A percentile compares a stretch with the other conserved stretches of the same genome.
phyloP scores from a whole-genome alignment of 1,140 invertebrate genomes.

The Lerema accius region DNA sequence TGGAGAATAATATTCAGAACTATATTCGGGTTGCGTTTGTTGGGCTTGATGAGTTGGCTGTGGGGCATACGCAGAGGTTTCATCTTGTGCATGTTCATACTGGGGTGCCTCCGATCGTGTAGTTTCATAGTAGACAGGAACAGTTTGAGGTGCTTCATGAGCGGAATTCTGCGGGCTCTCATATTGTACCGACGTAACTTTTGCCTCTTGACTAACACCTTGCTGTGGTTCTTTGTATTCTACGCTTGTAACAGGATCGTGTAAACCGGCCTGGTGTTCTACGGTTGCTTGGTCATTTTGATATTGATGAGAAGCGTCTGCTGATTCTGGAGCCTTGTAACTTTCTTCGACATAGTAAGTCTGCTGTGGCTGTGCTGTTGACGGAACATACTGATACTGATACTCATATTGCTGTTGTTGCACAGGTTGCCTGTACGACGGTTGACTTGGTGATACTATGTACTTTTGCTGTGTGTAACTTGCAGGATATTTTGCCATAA shows the following conservation, averaged over 20 bases:
- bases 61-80: slow-evolving; percentile 35
- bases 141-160: slow-evolving; percentile 34
- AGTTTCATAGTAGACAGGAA: slow-evolving; percentile 36
- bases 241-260: slow-evolving; percentile 31
- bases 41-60: slow-evolving; percentile 29
- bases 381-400: slow-evolving; percentile 63
- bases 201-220: slow-evolving; percentile 35
- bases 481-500: slow-evolving; percentile 70
- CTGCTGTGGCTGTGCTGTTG: slow-evolving; percentile 44
- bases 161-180: slow-evolving; percentile 34
- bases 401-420: slow-evolving; percentile 61
- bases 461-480: slow-evolving; percentile 61
- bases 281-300: slow-evolving; percentile 39
- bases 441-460: slow-evolving; percentile 50
- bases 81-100: slow-evolving; percentile 44
- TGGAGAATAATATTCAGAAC: slow-evolving; percentile 44
- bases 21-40: slow-evolving; percentile 40
- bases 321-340: slow-evolving; percentile 39
- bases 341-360: slow-evolving; percentile 61
- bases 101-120: slow-evolving; percentile 34
- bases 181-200: slow-evolving; percentile 40
- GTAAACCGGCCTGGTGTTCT: slow-evolving; percentile 36
- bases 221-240: slow-evolving; percentile 48
- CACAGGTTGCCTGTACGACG: slow-evolving; percentile 52
- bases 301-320: slow-evolving; percentile 35